Evolutionary conservation across 2,797 vertebrate species (phyloP).

Genomic region (Natrix natrix): DNA sequence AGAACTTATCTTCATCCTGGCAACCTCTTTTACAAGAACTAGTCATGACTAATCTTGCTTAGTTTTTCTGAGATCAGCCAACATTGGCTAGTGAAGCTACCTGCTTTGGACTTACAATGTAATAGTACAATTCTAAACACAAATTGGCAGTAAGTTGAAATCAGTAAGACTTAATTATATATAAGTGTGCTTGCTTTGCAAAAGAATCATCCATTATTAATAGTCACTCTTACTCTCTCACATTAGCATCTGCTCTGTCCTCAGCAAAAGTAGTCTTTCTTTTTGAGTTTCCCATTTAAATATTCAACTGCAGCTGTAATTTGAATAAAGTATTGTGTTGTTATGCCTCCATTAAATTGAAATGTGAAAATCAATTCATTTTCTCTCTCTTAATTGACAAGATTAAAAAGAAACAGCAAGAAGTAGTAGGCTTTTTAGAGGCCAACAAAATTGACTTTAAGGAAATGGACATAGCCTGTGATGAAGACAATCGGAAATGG

Average conservation of each 20-base stretch:
- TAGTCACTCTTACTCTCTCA: neutral
- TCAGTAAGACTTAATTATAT: neutral
- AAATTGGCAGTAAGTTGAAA: neutral
- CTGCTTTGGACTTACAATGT: neutral
- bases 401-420: conserved; percentile 99
- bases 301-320: neutral
- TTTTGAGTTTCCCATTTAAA: neutral
- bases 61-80: neutral
- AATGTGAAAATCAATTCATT: neutral
- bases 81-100: neutral
- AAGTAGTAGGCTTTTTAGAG: conserved; percentile 94
- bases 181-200: neutral
- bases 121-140: neutral
- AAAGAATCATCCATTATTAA: neutral
- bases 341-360: neutral
- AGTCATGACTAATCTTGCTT: neutral
- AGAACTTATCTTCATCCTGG: neutral
- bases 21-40: neutral
- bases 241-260: neutral
- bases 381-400: conserved; percentile 54
- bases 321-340: neutral
- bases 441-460: conserved; percentile 94
- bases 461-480: conserved; percentile 92
- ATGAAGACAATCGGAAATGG: conserved; percentile 93
- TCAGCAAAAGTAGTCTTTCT: neutral